These are phyloP conservation scores for Barypeithes pellucidus DNA, from an alignment of 2,888 invertebrate genomes.

Conservation along the genomic window DNA sequence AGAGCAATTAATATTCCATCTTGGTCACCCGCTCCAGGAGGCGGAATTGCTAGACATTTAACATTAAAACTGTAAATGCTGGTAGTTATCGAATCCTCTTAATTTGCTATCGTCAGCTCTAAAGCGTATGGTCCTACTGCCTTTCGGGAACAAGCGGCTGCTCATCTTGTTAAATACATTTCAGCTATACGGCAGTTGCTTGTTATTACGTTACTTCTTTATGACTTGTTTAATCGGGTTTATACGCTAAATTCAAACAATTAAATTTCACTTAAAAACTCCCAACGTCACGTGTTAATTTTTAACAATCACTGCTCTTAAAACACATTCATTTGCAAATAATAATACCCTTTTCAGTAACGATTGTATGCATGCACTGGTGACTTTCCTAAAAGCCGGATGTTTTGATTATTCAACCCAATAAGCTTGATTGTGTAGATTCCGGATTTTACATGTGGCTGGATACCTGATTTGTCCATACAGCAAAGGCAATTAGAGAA, in stretches of 20 bases:
- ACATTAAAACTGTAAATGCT: no score
- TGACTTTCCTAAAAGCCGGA: slow-evolving; percentile 37
- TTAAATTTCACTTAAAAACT: background rate
- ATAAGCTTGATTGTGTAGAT: slow-evolving; percentile 11
- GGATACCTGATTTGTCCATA: background rate
- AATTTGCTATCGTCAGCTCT: no score
- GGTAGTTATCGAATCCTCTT: no score
- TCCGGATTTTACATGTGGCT: background rate
- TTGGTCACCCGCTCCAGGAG: no score
- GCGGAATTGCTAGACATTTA: no score
- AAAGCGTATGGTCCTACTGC: no score
- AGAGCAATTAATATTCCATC: no score
- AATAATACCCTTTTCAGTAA: slow-evolving; percentile 13
- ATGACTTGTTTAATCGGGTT: background rate
- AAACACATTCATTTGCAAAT: slow-evolving; percentile 4
- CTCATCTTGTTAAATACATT: no score
- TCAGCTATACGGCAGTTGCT: no score
- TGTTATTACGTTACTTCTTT: no score
- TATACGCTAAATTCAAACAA: no score
- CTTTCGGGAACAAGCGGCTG: no score
- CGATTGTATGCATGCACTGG: slow-evolving; percentile 30
- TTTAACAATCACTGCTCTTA: background rate
- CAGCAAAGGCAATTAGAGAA: background rate
- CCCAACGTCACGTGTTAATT: background rate
- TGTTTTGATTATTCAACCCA: slow-evolving; percentile 25